Percentiles rank a stretch among this genome's conserved stretches.
These are phyloP conservation scores for Solen grandis DNA, from an alignment of 1,140 invertebrate species.

Conservation along the genomic window DNA sequence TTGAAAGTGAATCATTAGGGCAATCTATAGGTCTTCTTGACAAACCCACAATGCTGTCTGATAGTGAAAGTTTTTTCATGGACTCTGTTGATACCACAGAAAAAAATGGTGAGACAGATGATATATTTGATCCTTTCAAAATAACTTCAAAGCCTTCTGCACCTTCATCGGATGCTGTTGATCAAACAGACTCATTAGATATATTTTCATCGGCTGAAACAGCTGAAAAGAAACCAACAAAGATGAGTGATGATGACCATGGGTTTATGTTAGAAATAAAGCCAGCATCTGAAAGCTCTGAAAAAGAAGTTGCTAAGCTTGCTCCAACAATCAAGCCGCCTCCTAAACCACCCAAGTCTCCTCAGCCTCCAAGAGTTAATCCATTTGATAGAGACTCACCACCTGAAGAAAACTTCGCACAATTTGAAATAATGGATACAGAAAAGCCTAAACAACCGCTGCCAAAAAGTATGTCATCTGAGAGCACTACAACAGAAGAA, in stretches of 20 bases:
- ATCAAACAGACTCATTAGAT: constrained; percentile 19
- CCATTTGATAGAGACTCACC: constrained; percentile 89
- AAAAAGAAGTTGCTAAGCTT: constrained; percentile 33
- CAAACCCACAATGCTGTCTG: constrained; percentile 10
- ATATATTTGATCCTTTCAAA: constrained; percentile 54
- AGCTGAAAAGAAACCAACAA: constrained; percentile 52
- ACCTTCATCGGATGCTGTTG: neutral
- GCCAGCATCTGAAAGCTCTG: constrained; percentile 51
- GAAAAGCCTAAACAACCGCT: constrained; percentile 53
- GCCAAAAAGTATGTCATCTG: constrained; percentile 68
- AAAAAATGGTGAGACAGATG: constrained; percentile 24
- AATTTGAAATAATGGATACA: constrained; percentile 72
- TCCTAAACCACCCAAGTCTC: constrained; percentile 73
- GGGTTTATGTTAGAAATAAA: constrained; percentile 72
- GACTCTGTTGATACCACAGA: constrained; percentile 42
- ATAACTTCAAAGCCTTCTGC: constrained; percentile 16
- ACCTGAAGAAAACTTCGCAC: constrained; percentile 77
- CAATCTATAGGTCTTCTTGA: neutral
- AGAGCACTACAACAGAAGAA: constrained; percentile 87
- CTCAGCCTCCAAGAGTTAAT: constrained; percentile 85
- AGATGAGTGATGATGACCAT: constrained; percentile 65
- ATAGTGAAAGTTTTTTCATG: constrained; percentile 50
- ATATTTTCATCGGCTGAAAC: constrained; percentile 29
- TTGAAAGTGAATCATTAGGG: neutral
- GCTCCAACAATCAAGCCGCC: constrained; percentile 70